Evolutionary conservation across 2,113 vertebrate genomes (phyloP), one percentile per base, ranked within the genome.

Genomic region (Lagopus muta): DNA sequence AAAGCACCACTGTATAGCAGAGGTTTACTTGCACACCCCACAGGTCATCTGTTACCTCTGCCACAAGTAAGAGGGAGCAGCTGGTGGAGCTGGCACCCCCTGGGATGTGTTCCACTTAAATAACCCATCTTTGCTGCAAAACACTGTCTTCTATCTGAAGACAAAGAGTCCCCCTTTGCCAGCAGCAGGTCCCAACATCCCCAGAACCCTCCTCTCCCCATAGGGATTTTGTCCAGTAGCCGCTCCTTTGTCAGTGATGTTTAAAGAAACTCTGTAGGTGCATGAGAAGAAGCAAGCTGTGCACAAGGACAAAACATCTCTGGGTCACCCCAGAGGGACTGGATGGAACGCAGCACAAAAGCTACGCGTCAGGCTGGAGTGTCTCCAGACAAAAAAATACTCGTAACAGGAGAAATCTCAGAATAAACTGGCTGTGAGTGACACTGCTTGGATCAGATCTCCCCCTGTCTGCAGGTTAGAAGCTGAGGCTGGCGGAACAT

Each of bases 181-280:
- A 79, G 62, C 47, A 79, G 62, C 30, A 36, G 1, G 8, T 43
- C 70, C 61, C 30, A 0, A 0, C 71, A 34, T 22, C 43, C 18
- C 77, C 43, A 6, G 16, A 42, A 32, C 48, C 60, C 7, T 70
- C 70, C 18, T 78, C 2, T 40, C 25, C 20, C 66, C 43, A 14
- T 13, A 65, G 43, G 43, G 8, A 13, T n/a, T 70, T 62, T 48
- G 25, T 15, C 14, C 22, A 72, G 8, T 27, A 38, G 55, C 19
- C 8, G 20, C 11, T 58, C 70, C 38, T 77, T 71, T 52, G 60
- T 28, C 20, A 40, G 34, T 79, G 62, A 36, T 22, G 10, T 69
- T 78, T 43, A 40, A 86, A n/a, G 18, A 27, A 48, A 22, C 20
- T 89, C 32, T 30, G 0, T 4, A n/a, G 28, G 15, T 25, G 47